A percentile compares a stretch with the other conserved stretches of the same genome.
Evolutionary conservation across 1,140 invertebrate genomes (phyloP).

Genomic region (Zophobas atratus): DNA sequence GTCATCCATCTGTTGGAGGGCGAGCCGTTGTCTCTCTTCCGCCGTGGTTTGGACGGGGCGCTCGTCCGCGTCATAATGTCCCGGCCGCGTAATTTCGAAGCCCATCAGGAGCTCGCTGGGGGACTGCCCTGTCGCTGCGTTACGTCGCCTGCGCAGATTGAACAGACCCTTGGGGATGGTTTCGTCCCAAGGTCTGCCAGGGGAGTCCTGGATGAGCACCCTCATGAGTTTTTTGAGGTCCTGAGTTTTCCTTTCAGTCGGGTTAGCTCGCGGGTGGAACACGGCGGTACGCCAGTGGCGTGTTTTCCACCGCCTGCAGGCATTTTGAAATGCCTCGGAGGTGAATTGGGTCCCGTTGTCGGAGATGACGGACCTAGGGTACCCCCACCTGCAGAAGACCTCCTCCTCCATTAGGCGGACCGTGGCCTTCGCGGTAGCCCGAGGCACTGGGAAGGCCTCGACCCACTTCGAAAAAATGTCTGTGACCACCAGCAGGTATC

Average conservation of each 20-base stretch:
- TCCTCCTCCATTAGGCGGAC: background rate
- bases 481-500: slow-evolving; percentile 28
- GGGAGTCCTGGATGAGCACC: background rate
- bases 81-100: background rate
- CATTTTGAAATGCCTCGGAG: background rate
- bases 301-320: background rate
- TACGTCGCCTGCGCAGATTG: slow-evolving; percentile 11
- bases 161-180: slow-evolving; percentile 12
- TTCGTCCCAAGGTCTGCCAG: background rate
- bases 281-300: slow-evolving; percentile 12
- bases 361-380: slow-evolving; percentile 33
- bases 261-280: slow-evolving; percentile 24
- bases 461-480: slow-evolving; percentile 31
- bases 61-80: slow-evolving; percentile 1
- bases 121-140: slow-evolving; percentile 27
- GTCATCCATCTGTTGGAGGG: background rate
- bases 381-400: slow-evolving; percentile 32
- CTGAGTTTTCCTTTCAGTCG: slow-evolving; percentile 29
- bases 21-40: background rate
- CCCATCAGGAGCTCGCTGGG: slow-evolving; percentile 15
- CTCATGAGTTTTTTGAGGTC: slow-evolving; percentile 31
- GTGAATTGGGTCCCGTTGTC: slow-evolving; percentile 48
- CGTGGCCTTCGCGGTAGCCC: background rate
- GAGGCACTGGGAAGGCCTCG: slow-evolving; percentile 3
- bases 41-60: background rate